phyloP scores from a whole-genome alignment of 2,113 vertebrate genomes.

The Oncorhynchus mykiss region DNA sequence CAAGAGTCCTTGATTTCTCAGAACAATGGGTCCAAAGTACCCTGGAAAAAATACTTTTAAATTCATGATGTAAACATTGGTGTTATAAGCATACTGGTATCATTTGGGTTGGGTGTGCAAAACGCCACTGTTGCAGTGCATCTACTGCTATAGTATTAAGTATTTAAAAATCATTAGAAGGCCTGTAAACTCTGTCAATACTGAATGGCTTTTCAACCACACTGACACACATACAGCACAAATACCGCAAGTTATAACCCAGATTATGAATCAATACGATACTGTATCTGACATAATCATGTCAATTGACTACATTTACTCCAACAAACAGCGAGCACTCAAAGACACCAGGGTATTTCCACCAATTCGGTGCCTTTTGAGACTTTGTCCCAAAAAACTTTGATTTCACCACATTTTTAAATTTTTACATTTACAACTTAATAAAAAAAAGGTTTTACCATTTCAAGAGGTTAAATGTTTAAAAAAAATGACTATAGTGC shows the following conservation, averaged over 20 bases:
- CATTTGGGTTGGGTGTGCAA: neutral
- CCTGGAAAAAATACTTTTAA: slow-evolving; percentile 50
- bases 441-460: too few relatives aligned
- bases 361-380: too few relatives aligned
- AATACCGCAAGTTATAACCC: slow-evolving; percentile 45
- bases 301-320: slow-evolving; percentile 62
- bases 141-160: too few relatives aligned
- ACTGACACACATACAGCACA: neutral
- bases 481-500: too few relatives aligned
- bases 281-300: slow-evolving; percentile 51
- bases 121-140: too few relatives aligned
- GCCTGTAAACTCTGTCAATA: neutral
- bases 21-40: slow-evolving; percentile 47
- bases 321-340: slow-evolving; percentile 66
- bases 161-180: too few relatives aligned
- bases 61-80: slow-evolving; percentile 56
- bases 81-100: slow-evolving; percentile 1
- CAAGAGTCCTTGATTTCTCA: slow-evolving; percentile 68
- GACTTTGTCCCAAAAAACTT: too few relatives aligned
- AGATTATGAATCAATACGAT: slow-evolving; percentile 55
- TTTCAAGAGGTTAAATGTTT: too few relatives aligned
- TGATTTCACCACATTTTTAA: too few relatives aligned
- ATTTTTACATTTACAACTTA: too few relatives aligned
- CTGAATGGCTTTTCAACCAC: neutral
- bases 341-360: slow-evolving; percentile 36